Percentiles rank a stretch among this genome's conserved stretches.
phyloP scores from a whole-genome alignment of 2,113 vertebrate species.

The Lontra canadensis region DNA sequence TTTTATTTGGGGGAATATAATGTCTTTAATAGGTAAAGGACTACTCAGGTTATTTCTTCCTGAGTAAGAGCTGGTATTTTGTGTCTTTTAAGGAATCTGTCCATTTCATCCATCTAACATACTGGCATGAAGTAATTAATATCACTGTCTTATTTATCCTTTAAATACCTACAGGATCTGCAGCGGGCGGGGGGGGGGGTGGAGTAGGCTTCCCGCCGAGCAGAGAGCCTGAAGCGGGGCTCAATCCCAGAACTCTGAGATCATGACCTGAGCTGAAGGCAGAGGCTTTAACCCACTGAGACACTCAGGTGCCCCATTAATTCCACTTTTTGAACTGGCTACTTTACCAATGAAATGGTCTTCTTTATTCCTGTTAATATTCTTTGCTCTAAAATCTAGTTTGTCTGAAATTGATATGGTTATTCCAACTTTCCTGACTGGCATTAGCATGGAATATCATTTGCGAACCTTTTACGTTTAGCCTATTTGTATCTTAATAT shows the following conservation, averaged over 20 bases:
- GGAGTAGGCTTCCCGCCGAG: too few relatives aligned
- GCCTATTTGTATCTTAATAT: not conserved
- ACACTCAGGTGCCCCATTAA: not conserved
- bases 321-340: not conserved
- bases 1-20: not conserved
- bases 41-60: conserved; percentile 32
- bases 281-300: too few relatives aligned
- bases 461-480: not conserved
- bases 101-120: not conserved
- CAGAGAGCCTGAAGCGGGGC: too few relatives aligned
- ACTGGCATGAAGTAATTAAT: not conserved
- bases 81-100: not conserved
- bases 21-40: not conserved
- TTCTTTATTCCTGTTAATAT: not conserved
- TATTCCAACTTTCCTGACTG: not conserved
- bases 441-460: not conserved
- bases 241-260: too few relatives aligned
- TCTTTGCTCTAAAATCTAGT: not conserved
- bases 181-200: not conserved
- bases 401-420: not conserved
- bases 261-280: too few relatives aligned
- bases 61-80: not conserved
- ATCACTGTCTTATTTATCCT: not conserved
- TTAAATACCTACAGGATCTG: not conserved
- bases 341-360: conserved; percentile 1